Percentiles rank a stretch among this genome's conserved stretches.
Conservation (phyloP, 1,140 invertebrate species). For the Drosophila eugracilis region DNA sequence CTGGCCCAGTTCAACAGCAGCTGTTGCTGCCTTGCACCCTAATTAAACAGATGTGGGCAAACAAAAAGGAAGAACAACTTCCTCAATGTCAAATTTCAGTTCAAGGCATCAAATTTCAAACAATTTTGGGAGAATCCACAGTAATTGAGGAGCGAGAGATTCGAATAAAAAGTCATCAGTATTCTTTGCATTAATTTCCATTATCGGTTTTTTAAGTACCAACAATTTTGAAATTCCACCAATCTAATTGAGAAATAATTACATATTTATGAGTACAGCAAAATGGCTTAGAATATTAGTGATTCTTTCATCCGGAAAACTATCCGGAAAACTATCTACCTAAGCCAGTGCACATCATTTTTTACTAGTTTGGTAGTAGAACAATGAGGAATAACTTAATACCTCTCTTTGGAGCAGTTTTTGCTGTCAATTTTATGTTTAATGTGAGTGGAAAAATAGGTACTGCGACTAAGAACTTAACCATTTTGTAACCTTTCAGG, state of each 20-base stretch:
- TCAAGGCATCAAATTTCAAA: slow-evolving; percentile 39
- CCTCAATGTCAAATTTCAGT: slow-evolving; percentile 40
- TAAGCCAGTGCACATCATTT: background rate
- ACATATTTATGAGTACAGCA: background rate
- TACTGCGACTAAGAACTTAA: too few species aligned
- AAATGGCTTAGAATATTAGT: background rate
- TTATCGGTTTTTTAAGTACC: too few species aligned
- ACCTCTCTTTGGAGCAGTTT: background rate
- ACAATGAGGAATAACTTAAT: background rate
- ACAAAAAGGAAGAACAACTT: slow-evolving; percentile 18
- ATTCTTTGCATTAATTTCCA: too few species aligned
- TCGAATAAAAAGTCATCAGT: too few species aligned
- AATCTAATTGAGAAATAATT: background rate
- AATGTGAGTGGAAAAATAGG: background rate
- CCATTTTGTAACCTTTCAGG: background rate
- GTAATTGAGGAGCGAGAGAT: too few species aligned
- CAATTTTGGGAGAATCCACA: slow-evolving; percentile 11
- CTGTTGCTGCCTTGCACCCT: slow-evolving; percentile 41
- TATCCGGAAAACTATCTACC: too few species aligned
- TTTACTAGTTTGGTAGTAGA: background rate
- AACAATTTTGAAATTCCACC: too few species aligned
- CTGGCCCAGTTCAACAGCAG: slow-evolving; percentile 43
- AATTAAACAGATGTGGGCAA: slow-evolving; percentile 66
- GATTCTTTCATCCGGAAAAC: background rate
- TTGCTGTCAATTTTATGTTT: background rate